Base-by-base conservation (phyloP, 2,888 invertebrate species). In the Ichneumon xanthorius region DNA sequence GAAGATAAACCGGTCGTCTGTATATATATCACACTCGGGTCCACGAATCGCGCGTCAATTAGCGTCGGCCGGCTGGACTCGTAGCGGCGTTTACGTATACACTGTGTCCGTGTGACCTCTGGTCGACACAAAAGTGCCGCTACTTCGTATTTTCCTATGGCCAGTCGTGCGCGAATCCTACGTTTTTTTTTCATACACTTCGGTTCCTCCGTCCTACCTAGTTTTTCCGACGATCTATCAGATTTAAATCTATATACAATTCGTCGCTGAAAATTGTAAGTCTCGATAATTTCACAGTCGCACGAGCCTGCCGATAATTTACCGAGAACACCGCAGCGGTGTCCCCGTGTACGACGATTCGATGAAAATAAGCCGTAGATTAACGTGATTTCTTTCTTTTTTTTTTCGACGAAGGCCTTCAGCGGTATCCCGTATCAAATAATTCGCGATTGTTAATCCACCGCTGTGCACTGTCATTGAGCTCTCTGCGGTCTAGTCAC, bases 1-100 rank as follows among this genome's bases (percentile, higher is more conserved):
- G 80, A 85, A 80, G 82, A 85, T 73, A 82, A 84, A 84, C 70
- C 82, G 80, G 82, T 84, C 83, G 72, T 50, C 22, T 33, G 4
- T 55, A 53, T 70, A 72, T 70, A 72, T 70, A 87, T 83, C 68
- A 80, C 45, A 73, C 72, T 79, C 55, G 79, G 79, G 67, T 75
- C 73, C 72, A 81, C 76, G 72, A 87, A 81, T 76, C 83, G 73
- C 77, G 45, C 45, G 81, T 86, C 81, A 81, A 87, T 87, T 86
- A 81, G 76, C 53, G 81, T 84, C 71, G 71, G 48, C 55, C 48
- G 67, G 37, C 67, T 48, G 50, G 72, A 65, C 77, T 61, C 45
- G 16, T 71, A 33, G n/a, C 53, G 45, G 55, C 58, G 30, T 79
- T 77, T 73, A 67, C 77, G 79, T 72, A 48, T 67, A 71, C 48